Base-by-base conservation (phyloP, 2,797 vertebrate species). In the Myotis daubentonii region DNA sequence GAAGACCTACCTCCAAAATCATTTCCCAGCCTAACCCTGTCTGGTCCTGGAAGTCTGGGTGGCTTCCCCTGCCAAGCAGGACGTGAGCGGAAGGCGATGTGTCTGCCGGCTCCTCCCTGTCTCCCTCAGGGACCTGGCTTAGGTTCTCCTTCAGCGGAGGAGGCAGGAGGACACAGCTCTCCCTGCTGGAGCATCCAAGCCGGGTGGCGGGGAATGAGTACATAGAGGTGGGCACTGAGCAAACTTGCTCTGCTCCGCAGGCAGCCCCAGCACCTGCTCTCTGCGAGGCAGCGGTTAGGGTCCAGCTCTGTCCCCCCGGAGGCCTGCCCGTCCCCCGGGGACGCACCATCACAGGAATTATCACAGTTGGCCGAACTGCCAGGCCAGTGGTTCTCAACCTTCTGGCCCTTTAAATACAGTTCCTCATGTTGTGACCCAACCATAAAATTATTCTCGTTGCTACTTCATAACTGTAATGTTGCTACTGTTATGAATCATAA, bases 41-140 rank as follows among this genome's bases (percentile, higher is more conserved):
- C 36, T 4, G 13, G 33, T 65, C 36, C 86, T 65, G 13, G n/a
- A 57, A 75, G 22, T 66, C 25, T 44, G 55, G 55, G 28, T 53
- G 7, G 74, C 92, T 97, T 84, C 88, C 36, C 68, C 70, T 80
- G 87, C 89, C 92, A 70, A 95, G 95, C 93, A 96, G 92, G 96
- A 74, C 85, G 25, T 0, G 74, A 93, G 70, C 60, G 68, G 68
- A 82, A 66, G 49, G 33, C 13, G n/a, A 74, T 10, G 87, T 86
- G 83, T 87, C 94, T 51, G 36, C 33, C 22, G 2, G 8, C 36
- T 30, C 78, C 8, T 0, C 23, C 44, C 30, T 51, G 30, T 12
- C 60, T 16, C 85, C 68, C 41, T 25, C 23, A 3, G 41, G 91
- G 30, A 85, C 36, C 44, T 83, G 70, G 51, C 33, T 53, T 62